phyloP scores from a whole-genome alignment of 2,888 invertebrate species.

The Spodoptera littoralis region DNA sequence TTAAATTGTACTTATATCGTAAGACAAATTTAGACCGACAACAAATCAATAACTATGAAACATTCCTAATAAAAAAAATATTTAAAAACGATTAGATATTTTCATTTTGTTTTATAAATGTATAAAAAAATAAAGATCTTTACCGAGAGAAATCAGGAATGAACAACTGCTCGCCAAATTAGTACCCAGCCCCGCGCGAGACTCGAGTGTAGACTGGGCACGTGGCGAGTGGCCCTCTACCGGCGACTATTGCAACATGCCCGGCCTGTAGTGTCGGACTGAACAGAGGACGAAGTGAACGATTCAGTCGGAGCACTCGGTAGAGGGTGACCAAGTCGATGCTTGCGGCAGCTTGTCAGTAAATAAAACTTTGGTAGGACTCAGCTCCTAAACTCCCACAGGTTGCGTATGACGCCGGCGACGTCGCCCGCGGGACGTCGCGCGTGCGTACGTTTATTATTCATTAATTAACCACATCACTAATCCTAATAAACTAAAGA shows the following conservation, averaged over 20 bases:
- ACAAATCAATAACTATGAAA: constrained; percentile 72
- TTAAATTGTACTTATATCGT: constrained; percentile 86
- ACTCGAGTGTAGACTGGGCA: constrained; percentile 1
- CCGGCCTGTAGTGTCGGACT: constrained; percentile 1
- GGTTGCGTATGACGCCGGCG: constrained; percentile 39
- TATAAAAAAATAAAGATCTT: constrained; percentile 88
- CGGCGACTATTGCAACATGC: constrained; percentile 30
- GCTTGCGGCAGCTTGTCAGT: constrained; percentile 39
- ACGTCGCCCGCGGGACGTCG: constrained; percentile 48
- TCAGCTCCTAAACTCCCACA: constrained; percentile 53
- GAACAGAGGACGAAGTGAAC: no score
- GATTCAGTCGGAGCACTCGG: no score
- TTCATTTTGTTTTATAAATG: constrained; percentile 69
- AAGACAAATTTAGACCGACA: constrained; percentile 83
- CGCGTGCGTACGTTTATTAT: constrained; percentile 41
- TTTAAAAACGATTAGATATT: constrained; percentile 53
- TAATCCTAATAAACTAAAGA: constrained; percentile 70
- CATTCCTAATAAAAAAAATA: constrained; percentile 71
- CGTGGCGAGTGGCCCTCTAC: no score
- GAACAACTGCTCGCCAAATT: constrained; percentile 72
- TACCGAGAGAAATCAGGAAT: constrained; percentile 84
- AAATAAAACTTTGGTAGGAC: constrained; percentile 73
- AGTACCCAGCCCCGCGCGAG: constrained; percentile 40
- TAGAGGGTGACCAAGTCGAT: constrained; percentile 26
- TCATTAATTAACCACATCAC: constrained; percentile 60